Percentiles rank a stretch among this genome's conserved stretches.
Conservation (phyloP, 2,888 invertebrate genomes). For the Graphium colonna region DNA sequence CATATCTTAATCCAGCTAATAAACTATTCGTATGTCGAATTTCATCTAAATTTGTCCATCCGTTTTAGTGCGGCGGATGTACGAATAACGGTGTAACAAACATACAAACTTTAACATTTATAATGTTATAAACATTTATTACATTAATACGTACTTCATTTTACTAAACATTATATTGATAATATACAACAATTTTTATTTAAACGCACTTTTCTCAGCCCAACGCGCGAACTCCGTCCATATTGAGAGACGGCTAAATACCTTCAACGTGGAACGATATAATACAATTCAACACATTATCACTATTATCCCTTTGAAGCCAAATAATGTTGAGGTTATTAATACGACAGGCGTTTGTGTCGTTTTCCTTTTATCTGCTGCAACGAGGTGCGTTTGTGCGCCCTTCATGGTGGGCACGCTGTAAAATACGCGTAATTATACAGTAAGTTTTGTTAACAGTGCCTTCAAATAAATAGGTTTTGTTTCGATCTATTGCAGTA, state of each 20-base stretch:
- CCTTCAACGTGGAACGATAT: conserved; percentile 8
- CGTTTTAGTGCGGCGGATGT: too few species aligned
- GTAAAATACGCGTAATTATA: too few species aligned
- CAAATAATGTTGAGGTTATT: conserved; percentile 11
- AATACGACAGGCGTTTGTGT: conserved; percentile 4
- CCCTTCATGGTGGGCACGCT: too few species aligned
- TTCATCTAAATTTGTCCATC: too few species aligned
- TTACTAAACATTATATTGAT: neutral
- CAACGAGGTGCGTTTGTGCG: neutral
- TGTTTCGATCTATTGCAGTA: neutral
- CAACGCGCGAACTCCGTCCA: conserved; percentile 2
- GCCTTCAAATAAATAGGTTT: neutral
- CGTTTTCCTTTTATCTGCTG: conserved; percentile 14
- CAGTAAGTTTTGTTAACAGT: too few species aligned
- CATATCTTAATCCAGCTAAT: too few species aligned
- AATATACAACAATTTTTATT: neutral
- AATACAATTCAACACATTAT: conserved; percentile 8
- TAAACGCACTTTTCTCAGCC: neutral
- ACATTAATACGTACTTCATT: too few species aligned
- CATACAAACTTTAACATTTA: too few species aligned
- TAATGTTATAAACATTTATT: too few species aligned
- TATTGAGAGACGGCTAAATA: conserved; percentile 15
- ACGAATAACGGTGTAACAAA: too few species aligned
- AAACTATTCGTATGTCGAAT: too few species aligned
- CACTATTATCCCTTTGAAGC: conserved; percentile 10